These are phyloP conservation scores for Hyperoplus lanceolatus DNA, from an alignment of 2,797 vertebrate genomes.

Conservation along the genomic window DNA sequence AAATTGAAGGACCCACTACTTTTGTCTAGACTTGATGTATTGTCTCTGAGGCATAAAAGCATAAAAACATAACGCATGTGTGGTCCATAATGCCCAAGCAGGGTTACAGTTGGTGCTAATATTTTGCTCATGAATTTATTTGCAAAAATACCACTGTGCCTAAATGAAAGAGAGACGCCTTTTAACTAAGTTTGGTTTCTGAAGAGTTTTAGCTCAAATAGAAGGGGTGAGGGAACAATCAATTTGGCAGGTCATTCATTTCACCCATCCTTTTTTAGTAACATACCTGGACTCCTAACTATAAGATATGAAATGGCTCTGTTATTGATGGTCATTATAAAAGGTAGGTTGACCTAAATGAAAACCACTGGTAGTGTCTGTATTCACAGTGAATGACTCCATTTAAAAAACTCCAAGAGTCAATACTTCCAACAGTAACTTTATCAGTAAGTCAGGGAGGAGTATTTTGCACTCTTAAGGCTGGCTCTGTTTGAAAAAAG, in stretches of 20 bases:
- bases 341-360: background rate
- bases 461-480: too few species aligned
- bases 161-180: background rate
- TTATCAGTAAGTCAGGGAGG: too few species aligned
- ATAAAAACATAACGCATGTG: background rate
- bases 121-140: too few species aligned
- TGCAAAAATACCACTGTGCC: too few species aligned
- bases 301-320: background rate
- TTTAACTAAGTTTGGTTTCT: background rate
- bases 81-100: background rate
- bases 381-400: too few species aligned
- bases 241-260: background rate
- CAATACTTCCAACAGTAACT: too few species aligned
- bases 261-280: background rate
- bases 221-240: background rate
- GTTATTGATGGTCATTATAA: background rate
- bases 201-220: background rate
- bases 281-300: background rate
- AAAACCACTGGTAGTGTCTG: background rate
- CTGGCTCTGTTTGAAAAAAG: constrained; percentile 7
- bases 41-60: background rate
- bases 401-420: too few species aligned
- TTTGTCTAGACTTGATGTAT: constrained; percentile 20
- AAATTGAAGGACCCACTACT: constrained; percentile 23
- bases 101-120: too few species aligned